Base-by-base conservation (phyloP, 2,888 invertebrate genomes). In the Drosophila paracracens region DNA sequence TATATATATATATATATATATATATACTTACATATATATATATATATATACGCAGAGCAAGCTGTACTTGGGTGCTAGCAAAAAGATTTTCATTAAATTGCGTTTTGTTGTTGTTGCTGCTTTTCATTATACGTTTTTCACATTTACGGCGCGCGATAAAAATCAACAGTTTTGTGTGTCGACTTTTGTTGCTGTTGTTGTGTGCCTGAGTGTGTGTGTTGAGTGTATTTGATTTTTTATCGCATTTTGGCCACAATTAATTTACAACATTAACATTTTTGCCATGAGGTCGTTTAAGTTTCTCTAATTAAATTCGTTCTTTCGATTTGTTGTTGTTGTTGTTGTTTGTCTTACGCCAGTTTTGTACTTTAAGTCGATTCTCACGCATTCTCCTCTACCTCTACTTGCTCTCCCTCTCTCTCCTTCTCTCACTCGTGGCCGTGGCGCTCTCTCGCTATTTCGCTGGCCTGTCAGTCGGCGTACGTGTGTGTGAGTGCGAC, bases 221-320 rank as follows among this genome's bases (percentile, higher is more conserved):
- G 29, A 31, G 21, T 58, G 36, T 53, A 8, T 38, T 48, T 65
- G 35, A 43, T 62, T 56, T 70, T 82, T 82, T 82, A 79, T 75
- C 82, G 64, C 66, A 38, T 70, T 64, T 76, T 64, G 81, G 53
- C 56, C 74, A 70, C 84, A 83, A 83, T 86, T 87, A 83, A 76
- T 83, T 87, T 60, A 83, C 79, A 87, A 76, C 82, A 87, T 87
- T 87, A 73, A 87, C 64, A 76, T 81, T 75, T 68, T 73, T 83
- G 83, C 67, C 74, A 69, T 82, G 81, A 74, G 81, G 63, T 68
- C 72, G 81, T 63, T 64, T 53, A 59, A 46, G 54, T 70, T 66
- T 76, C 66, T 64, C 56, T 70, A 79, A 68, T 79, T 82, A 75
- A 77, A 68, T 81, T 67, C 64, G 62, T 59, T 60, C 43, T 25